phyloP scores from a whole-genome alignment of 1,140 invertebrate species.

The Phymorhynchus buccinoides region DNA sequence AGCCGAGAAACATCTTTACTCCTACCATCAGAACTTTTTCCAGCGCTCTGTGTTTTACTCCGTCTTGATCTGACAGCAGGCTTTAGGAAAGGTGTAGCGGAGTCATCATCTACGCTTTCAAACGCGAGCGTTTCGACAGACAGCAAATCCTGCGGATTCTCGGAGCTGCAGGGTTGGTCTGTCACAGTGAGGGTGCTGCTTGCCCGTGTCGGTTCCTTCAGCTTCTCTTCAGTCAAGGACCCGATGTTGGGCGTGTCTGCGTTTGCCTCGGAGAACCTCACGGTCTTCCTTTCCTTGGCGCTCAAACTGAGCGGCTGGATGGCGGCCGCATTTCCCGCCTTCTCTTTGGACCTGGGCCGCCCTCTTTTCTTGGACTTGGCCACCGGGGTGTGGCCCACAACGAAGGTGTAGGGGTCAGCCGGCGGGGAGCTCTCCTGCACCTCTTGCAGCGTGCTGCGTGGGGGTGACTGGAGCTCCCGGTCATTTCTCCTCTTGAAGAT shows the following conservation, averaged over 20 bases:
- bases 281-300: neutral
- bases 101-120: neutral
- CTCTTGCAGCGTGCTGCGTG: neutral
- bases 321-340: neutral
- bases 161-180: neutral
- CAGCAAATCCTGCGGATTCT: neutral
- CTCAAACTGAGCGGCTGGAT: neutral
- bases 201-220: neutral
- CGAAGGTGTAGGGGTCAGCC: slow-evolving; percentile 41
- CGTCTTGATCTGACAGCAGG: neutral
- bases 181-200: neutral
- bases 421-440: neutral
- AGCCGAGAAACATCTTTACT: neutral
- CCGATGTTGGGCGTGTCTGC: neutral
- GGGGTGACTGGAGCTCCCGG: neutral
- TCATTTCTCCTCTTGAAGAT: slow-evolving; percentile 35
- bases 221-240: neutral
- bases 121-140: neutral
- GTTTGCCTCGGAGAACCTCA: neutral
- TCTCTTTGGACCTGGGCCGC: slow-evolving; percentile 7
- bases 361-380: slow-evolving; percentile 23
- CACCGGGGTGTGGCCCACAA: slow-evolving; percentile 30
- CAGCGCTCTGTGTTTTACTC: neutral
- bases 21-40: neutral
- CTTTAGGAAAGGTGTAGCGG: neutral